Conservation (phyloP, 2,113 vertebrate species). For the Catagonus wagneri region DNA sequence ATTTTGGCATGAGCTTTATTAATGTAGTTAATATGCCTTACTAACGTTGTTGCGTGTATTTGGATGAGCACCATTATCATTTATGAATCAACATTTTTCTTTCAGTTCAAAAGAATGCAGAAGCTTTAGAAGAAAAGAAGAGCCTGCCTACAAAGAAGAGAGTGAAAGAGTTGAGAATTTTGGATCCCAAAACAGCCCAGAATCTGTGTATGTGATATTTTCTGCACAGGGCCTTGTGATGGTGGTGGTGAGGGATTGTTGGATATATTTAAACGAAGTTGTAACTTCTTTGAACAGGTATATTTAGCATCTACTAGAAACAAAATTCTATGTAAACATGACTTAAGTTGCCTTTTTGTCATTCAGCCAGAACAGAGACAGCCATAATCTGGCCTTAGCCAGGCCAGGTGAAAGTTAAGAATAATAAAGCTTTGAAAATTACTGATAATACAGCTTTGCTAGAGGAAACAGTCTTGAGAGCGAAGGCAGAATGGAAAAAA, state of each 20-base stretch:
- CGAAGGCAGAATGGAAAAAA: background rate
- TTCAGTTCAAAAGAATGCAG: slow-evolving; percentile 92
- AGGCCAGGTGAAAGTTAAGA: background rate
- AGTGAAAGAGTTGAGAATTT: slow-evolving; percentile 94
- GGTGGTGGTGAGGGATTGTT: background rate
- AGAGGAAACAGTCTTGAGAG: background rate
- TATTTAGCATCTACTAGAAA: slow-evolving; percentile 7
- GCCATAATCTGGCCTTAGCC: background rate
- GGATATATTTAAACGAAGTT: background rate
- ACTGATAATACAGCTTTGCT: background rate
- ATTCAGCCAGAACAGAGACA: background rate
- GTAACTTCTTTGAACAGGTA: background rate
- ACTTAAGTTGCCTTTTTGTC: background rate
- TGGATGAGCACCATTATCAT: slow-evolving; percentile 56
- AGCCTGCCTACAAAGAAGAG: slow-evolving; percentile 92
- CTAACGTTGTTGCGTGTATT: slow-evolving; percentile 29
- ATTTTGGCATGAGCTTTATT: slow-evolving; percentile 68
- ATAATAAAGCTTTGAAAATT: background rate
- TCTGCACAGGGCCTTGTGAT: background rate
- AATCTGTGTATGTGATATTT: slow-evolving; percentile 94
- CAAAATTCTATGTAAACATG: background rate
- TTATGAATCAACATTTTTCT: slow-evolving; percentile 77
- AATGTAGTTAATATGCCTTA: slow-evolving; percentile 72
- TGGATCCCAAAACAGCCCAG: slow-evolving; percentile 96
- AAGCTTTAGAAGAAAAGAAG: slow-evolving; percentile 91